A percentile compares a stretch with the other conserved stretches of the same genome.
Conservation (phyloP, 2,888 invertebrate species). For the Heliconius aoede region DNA sequence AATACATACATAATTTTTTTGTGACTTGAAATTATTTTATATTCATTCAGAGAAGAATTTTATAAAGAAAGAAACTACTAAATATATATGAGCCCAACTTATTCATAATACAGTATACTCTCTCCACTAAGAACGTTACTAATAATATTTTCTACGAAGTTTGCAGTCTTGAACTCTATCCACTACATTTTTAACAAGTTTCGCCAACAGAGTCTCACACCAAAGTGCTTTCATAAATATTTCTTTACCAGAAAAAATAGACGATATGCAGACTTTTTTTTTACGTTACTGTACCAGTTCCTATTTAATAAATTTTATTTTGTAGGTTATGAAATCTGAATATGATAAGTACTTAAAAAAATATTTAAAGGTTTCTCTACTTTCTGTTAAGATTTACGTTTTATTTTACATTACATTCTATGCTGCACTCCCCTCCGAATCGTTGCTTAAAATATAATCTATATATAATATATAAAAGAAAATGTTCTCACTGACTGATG, state of each 20-base stretch:
- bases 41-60: background rate
- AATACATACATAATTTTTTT: no score
- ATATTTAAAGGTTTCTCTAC: no score
- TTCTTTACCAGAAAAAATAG: conserved; percentile 1
- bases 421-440: no score
- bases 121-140: conserved; percentile 14
- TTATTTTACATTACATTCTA: no score
- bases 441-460: no score
- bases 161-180: conserved; percentile 15
- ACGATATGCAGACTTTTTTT: background rate
- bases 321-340: no score
- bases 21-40: background rate
- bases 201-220: background rate
- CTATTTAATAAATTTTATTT: background rate
- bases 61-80: background rate
- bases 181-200: conserved; percentile 26
- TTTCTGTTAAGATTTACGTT: no score
- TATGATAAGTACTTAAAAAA: no score
- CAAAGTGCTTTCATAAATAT: conserved; percentile 18
- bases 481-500: no score
- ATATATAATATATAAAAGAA: no score
- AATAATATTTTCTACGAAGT: conserved; percentile 22
- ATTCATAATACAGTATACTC: conserved; percentile 6
- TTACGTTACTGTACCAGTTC: background rate
- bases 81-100: background rate